phyloP scores from a whole-genome alignment of 2,113 vertebrate genomes.

The Eidolon helvum region DNA sequence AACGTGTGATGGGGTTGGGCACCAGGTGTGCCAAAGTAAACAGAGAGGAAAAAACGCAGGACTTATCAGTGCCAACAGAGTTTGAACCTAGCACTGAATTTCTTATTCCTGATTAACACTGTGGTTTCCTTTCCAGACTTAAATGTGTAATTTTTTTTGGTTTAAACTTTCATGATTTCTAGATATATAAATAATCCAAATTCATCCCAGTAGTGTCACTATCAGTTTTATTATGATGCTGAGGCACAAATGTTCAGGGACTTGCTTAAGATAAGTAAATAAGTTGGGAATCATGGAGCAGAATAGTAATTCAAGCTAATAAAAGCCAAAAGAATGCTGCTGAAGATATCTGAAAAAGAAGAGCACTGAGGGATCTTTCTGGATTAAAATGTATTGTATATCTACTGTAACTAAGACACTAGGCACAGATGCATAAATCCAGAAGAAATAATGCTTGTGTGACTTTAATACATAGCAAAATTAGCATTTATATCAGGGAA shows the following conservation, averaged over 20 bases:
- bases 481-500: neutral
- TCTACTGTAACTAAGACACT: neutral
- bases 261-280: neutral
- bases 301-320: neutral
- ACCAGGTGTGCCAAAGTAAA: conserved; percentile 53
- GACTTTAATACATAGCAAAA: neutral
- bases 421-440: neutral
- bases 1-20: neutral
- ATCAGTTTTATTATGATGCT: neutral
- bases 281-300: neutral
- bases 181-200: neutral
- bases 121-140: neutral
- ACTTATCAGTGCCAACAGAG: neutral
- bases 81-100: neutral
- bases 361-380: neutral
- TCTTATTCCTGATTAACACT: conserved; percentile 67
- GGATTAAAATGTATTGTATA: neutral
- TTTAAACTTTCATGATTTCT: neutral
- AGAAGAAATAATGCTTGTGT: neutral
- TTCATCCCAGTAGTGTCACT: neutral
- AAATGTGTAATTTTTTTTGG: neutral
- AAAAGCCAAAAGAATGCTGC: neutral
- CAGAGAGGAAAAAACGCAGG: neutral
- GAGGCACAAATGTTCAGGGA: neutral
- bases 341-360: neutral